Percentiles rank a stretch among this genome's conserved stretches.
These are phyloP conservation scores for Misgurnus anguillicaudatus DNA, from an alignment of 2,113 vertebrate species.

Conservation along the genomic window DNA sequence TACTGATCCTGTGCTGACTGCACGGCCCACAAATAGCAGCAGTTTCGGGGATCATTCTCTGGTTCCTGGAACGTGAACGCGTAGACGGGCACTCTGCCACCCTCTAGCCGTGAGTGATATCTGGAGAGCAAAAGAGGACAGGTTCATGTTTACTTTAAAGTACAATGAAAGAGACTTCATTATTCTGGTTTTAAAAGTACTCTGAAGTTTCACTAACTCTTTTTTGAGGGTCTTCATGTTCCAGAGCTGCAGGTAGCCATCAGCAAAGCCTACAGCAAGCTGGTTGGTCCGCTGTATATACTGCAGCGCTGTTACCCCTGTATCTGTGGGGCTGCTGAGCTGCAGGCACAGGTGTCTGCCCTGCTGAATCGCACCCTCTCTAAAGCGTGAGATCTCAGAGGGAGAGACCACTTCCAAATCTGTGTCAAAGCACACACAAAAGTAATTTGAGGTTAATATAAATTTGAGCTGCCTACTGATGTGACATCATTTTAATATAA, in stretches of 20 bases:
- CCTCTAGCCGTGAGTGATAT: constrained; percentile 89
- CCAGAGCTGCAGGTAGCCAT: constrained; percentile 90
- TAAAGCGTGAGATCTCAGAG: constrained; percentile 82
- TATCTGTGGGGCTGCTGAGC: constrained; percentile 80
- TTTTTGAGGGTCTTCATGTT: constrained; percentile 90
- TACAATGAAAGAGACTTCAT: too few relatives aligned
- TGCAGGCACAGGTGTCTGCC: constrained; percentile 92
- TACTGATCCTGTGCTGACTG: constrained; percentile 93
- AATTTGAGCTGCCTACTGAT: too few relatives aligned
- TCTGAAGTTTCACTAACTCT: constrained; percentile 77
- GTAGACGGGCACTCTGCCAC: constrained; percentile 87
- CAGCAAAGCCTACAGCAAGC: constrained; percentile 87
- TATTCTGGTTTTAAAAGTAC: neutral
- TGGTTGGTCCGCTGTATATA: constrained; percentile 91
- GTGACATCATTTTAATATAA: too few relatives aligned
- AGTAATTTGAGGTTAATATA: neutral
- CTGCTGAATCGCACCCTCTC: constrained; percentile 81
- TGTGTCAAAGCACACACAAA: constrained; percentile 57
- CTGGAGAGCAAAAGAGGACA: constrained; percentile 63
- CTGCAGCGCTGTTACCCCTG: constrained; percentile 78
- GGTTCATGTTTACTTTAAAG: neutral
- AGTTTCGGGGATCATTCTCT: constrained; percentile 95
- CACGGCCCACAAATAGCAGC: constrained; percentile 96
- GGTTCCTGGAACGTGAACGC: constrained; percentile 96
- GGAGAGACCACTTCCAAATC: constrained; percentile 88